These are phyloP conservation scores for Acanthurus leucopareius DNA, from an alignment of 2,797 vertebrate species.

Conservation along the genomic window DNA sequence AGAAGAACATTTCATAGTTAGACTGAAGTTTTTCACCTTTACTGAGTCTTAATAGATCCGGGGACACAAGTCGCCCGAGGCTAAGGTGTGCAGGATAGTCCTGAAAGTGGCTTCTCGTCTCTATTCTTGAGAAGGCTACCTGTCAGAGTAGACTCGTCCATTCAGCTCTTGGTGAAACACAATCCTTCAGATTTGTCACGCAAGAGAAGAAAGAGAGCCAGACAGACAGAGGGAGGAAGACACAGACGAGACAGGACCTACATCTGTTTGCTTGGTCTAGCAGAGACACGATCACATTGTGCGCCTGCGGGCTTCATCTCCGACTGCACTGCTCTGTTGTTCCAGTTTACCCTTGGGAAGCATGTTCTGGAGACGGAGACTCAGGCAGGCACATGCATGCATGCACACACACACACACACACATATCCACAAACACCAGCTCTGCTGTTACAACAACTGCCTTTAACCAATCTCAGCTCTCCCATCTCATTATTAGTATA, in stretches of 20 bases:
- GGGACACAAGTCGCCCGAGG: constrained; percentile 50
- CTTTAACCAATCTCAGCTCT: constrained; percentile 53
- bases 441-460: constrained; percentile 47
- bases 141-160: constrained; percentile 60
- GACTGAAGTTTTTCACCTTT: constrained; percentile 44
- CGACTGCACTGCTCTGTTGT: constrained; percentile 66
- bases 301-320: constrained; percentile 73
- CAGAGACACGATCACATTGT: constrained; percentile 70
- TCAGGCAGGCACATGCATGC: constrained; percentile 48
- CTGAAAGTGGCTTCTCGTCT: constrained; percentile 53
- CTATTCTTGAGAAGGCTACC: constrained; percentile 54
- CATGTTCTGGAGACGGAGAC: constrained; percentile 50
- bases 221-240: constrained; percentile 24
- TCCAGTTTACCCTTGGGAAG: constrained; percentile 67
- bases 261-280: constrained; percentile 74
- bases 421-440: constrained; percentile 22
- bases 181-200: constrained; percentile 38
- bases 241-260: constrained; percentile 34
- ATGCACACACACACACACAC: constrained; percentile 28
- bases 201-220: constrained; percentile 7
- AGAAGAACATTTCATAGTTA: constrained; percentile 32
- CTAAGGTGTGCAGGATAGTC: constrained; percentile 52
- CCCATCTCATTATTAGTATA: constrained; percentile 59
- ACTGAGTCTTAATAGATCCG: constrained; percentile 47
- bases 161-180: constrained; percentile 57